Evolutionary conservation across 2,797 vertebrate species (phyloP), one percentile per base, ranked within the genome.

Genomic region (Microctenopoma lineatum): DNA sequence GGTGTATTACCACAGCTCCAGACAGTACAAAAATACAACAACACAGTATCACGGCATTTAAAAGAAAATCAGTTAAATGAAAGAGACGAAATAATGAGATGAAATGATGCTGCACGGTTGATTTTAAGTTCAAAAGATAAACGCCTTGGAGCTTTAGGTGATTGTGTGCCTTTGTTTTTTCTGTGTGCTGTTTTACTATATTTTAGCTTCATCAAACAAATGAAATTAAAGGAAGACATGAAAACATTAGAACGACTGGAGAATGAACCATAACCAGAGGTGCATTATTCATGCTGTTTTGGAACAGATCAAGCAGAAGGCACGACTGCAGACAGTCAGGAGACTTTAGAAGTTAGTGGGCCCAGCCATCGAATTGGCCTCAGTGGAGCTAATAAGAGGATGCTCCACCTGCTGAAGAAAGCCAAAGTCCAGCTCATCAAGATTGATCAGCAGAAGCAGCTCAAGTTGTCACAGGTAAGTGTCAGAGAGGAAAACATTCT

Each of bases 351-450:
- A n/a, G 88, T 79, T 39, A 87, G 84, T 13, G 84, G 81, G 4
- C 75, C 83, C 6, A 78, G 81, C 29, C 90, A 79, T 60, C 89
- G 90, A 38, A 73, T 92, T 7, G 90, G 87, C 56, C 86, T 95
- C 52, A 95, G 94, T 6, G 95, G 95, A 54, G 95, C 96, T 51
- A 96, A 97, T 77, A 96, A 95, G 85, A 95, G 95, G 51, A 96
- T 97, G 92, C 94, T 97, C 48, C 96, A 96, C 79, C 90, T 98
- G 36, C 92, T 98, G 69, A 96, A 96, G 80, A 96, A 95, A 85
- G 97, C 96, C 53, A 97, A 96, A 87, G 96, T 97, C 51, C 97
- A 98, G 83, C 94, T 98, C 8, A 95, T 97, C 81, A 96, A 96
- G 86, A 97, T 97, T 1, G 97, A 97, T 81, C 96, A 97, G 82